Base-by-base conservation (phyloP, 1,140 invertebrate species). In the Zaprionus ghesquierei region DNA sequence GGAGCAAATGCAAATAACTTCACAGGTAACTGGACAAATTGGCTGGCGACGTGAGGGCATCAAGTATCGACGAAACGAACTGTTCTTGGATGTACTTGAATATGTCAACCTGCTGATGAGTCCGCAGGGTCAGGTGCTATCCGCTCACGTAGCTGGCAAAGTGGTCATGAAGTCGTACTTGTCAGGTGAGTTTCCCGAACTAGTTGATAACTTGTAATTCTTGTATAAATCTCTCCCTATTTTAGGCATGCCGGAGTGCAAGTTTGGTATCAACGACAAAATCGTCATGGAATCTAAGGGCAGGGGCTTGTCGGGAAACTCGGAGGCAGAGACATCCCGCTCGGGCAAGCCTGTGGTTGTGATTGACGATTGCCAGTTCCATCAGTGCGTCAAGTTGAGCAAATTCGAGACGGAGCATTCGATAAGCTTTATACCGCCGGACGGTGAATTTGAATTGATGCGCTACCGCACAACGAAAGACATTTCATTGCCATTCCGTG, bases 341-440 rank as follows among this genome's bases (percentile, higher is more conserved):
- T 96, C 96, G 25, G 97, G 97, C 44, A 98, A 98, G 93, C 97
- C 98, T 0, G 97, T 99, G 12, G 99, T 99, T 61, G 99, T 99
- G 9, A 99, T 99, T 77, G 99, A 99, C 90, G 99, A 99, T 93
- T 99, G 99, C 90, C 99, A 99, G 93, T 99, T 99, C 93, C 99
- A 99, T 94, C 99, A 99, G 92, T 99, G 99, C 93, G 99, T 99
- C 8, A 99, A 99, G 93, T 94, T 99, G 31, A 99, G 98, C 87
- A 99, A 99, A 94, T 99, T 99, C 93, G 99, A 99, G 93, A 99
- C 98, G 0, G 99, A 99, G 93, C 99, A 99, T 94, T 98, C 98
- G 87, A 99, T 99, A 91, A 99, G 98, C 85, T 99, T 99, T 93
- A 99, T 99, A 92, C 99, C 99, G 72, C 99, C 99, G 3, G 99